Percentiles rank a stretch among this genome's conserved stretches.
phyloP scores from a whole-genome alignment of 2,888 invertebrate genomes.

The Caenorhabditis becei region DNA sequence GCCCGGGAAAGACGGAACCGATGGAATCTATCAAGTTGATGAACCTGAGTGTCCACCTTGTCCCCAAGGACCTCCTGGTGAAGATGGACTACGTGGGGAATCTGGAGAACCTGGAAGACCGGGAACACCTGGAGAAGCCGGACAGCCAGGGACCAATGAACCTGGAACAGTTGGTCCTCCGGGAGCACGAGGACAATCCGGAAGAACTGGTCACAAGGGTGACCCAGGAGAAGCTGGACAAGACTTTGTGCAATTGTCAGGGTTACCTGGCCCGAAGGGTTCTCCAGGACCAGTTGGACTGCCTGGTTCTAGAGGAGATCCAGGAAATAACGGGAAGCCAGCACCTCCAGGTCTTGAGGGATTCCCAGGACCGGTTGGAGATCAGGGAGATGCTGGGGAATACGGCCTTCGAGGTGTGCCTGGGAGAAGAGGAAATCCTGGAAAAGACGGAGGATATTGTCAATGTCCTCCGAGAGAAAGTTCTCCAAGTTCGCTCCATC shows the following conservation, averaged over 20 bases:
- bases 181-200: conserved; percentile 65
- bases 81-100: conserved; percentile 64
- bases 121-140: conserved; percentile 64
- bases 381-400: conserved; percentile 65
- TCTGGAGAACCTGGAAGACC: conserved; percentile 61
- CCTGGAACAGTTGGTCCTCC: conserved; percentile 62
- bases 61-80: conserved; percentile 66
- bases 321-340: conserved; percentile 68
- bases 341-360: conserved; percentile 67
- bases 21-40: conserved; percentile 68
- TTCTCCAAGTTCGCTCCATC: conserved; percentile 13
- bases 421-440: conserved; percentile 66
- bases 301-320: conserved; percentile 66
- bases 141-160: conserved; percentile 65
- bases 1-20: conserved; percentile 65
- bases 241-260: conserved; percentile 66
- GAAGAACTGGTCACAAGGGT: conserved; percentile 59
- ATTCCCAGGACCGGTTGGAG: conserved; percentile 64
- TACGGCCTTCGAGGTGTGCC: conserved; percentile 65
- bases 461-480: conserved; percentile 70
- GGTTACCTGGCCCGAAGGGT: conserved; percentile 64
- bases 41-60: conserved; percentile 68
- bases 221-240: conserved; percentile 68
- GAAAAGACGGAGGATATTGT: conserved; percentile 71
- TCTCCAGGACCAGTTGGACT: conserved; percentile 62